Percentiles rank a stretch among this genome's conserved stretches.
Conservation (phyloP, 2,113 vertebrate species). For the Lucifuga dentata region DNA sequence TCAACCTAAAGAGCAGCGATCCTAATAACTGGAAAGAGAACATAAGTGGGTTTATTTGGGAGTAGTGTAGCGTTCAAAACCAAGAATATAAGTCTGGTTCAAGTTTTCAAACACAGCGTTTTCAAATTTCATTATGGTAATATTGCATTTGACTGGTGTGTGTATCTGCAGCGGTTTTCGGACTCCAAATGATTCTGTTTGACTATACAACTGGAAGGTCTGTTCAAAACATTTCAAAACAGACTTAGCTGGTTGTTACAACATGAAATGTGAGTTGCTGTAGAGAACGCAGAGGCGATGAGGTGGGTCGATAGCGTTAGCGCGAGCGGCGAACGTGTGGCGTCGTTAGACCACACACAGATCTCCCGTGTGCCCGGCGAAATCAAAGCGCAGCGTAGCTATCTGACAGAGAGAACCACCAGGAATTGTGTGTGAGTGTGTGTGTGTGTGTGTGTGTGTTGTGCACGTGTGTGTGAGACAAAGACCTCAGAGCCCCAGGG, state of each 20-base stretch:
- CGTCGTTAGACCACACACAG: constrained; percentile 66
- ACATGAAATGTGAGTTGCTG: constrained; percentile 47
- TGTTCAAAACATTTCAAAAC: constrained; percentile 48
- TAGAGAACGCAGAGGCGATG: constrained; percentile 44
- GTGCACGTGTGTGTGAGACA: constrained; percentile 49
- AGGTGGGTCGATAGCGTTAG: constrained; percentile 40
- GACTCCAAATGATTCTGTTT: constrained; percentile 6
- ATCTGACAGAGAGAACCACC: constrained; percentile 52
- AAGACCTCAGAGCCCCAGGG: constrained; percentile 68
- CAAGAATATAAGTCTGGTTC: background rate
- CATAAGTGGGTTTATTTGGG: background rate
- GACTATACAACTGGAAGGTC: constrained; percentile 22
- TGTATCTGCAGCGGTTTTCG: constrained; percentile 30
- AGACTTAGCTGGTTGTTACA: constrained; percentile 14
- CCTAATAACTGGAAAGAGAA: constrained; percentile 4
- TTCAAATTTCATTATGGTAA: constrained; percentile 28
- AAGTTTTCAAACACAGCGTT: constrained; percentile 16
- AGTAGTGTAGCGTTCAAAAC: background rate
- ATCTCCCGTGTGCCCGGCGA: constrained; percentile 41
- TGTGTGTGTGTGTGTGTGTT: constrained; percentile 21
- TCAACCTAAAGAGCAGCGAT: constrained; percentile 12
- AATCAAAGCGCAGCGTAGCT: constrained; percentile 56
- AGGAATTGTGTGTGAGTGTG: constrained; percentile 33
- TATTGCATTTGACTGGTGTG: constrained; percentile 13
- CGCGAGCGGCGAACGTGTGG: constrained; percentile 28